Base-by-base conservation (phyloP, 2,797 vertebrate species). In the Steatocranus sp. region DNA sequence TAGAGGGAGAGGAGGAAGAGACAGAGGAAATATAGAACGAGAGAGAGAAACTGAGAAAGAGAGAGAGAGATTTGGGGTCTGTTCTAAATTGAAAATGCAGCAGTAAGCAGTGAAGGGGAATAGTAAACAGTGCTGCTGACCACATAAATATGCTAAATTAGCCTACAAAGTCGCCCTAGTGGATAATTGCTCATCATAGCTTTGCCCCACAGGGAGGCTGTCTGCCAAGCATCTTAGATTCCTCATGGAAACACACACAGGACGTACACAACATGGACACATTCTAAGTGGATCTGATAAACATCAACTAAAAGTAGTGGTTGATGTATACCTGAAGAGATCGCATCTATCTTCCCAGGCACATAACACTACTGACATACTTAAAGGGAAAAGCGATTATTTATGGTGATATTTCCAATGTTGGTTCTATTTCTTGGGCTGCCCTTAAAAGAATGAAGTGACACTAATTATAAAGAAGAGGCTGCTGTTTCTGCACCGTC, bases 121-220 rank as follows among this genome's bases (percentile, higher is more conserved):
- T 94, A 93, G 94, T 95, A 95, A 95, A 95, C 95, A 95, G 89
- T 90, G 91, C 87, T 95, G 95, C 94, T 95, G 95, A 95, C 94
- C 94, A 95, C 90, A 95, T 94, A 95, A 95, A 95, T 95, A 95
- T 95, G 94, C 91, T 90, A 94, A 95, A 95, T 95, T 95, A 95
- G 93, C 93, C 94, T 93, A 94, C 94, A 94, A 95, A 95, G 93
- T 93, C 88, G 92, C 92, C 94, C 94, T 93, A 92, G 93, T 95
- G 94, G 94, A 95, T 95, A 95, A 95, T 95, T 95, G 94, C 94
- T 94, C 94, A 95, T 95, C 94, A 95, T 95, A 90, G 93, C 92
- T 90, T 88, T 87, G 81, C 87, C 91, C 94, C 93, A 83, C 70
- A 79, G 94, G 95, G 94, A 94, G 87, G 79, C 85, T 82, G 92